Conservation (phyloP, 2,797 vertebrate genomes). For the Melanogrammus aeglefinus region DNA sequence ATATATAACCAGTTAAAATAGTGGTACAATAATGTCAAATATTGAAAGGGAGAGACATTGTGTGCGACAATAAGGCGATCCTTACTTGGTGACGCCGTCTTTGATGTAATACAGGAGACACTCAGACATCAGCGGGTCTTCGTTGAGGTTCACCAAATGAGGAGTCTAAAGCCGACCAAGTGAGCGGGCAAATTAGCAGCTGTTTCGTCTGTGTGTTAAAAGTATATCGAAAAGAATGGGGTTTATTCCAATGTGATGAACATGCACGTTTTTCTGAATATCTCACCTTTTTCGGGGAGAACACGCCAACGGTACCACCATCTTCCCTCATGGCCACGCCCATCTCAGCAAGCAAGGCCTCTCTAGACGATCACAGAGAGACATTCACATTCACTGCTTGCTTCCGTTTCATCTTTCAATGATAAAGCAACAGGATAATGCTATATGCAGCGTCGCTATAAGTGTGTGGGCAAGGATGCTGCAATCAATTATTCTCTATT, state of each 20-base stretch:
- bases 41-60: background rate
- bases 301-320: conserved; percentile 94
- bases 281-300: conserved; percentile 96
- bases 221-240: background rate
- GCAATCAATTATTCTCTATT: background rate
- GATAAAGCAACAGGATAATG: no score
- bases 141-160: conserved; percentile 95
- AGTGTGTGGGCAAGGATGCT: background rate
- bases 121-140: conserved; percentile 97
- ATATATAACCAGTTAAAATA: background rate
- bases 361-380: conserved; percentile 71
- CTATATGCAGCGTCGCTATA: background rate
- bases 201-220: background rate
- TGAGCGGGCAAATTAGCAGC: background rate
- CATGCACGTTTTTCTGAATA: background rate
- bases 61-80: background rate
- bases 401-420: background rate
- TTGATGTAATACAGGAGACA: conserved; percentile 99
- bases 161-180: conserved; percentile 79
- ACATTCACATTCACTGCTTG: background rate
- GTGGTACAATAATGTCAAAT: background rate
- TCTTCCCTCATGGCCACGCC: conserved; percentile 98
- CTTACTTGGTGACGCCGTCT: conserved; percentile 93
- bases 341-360: conserved; percentile 97
- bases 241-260: background rate